phyloP scores from a whole-genome alignment of 1,140 invertebrate species.

The Chionoecetes opilio region DNA sequence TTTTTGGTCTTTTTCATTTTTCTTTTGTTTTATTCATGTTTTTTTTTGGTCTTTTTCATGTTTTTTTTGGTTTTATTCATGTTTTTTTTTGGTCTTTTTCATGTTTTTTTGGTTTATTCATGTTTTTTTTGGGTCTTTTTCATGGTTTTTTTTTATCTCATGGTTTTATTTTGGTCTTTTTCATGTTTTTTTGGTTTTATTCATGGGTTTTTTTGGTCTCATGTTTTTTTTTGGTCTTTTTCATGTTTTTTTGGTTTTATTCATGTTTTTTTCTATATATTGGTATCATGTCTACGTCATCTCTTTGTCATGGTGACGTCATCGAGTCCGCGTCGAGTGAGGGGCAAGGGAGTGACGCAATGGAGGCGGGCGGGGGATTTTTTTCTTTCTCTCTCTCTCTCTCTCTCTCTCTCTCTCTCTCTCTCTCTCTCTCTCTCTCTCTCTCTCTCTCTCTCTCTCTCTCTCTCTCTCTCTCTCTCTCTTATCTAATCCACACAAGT shows the following conservation, averaged over 20 bases:
- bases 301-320: not conserved
- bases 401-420: constrained; percentile 27
- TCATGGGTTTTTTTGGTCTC: not conserved
- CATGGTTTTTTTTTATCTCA: not conserved
- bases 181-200: not conserved
- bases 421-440: constrained; percentile 27
- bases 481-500: not conserved
- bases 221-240: not conserved
- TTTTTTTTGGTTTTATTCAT: no score
- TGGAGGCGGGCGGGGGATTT: no score
- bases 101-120: no score
- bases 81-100: no score
- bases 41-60: no score
- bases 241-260: not conserved
- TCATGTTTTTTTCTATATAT: not conserved
- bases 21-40: no score
- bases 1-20: no score
- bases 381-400: not conserved
- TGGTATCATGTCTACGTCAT: not conserved
- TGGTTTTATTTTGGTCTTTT: not conserved
- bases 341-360: no score
- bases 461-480: not conserved
- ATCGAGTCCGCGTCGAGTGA: not conserved
- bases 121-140: not conserved
- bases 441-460: no score